phyloP scores from a whole-genome alignment of 2,113 vertebrate species.

The Prionailurus viverrinus region DNA sequence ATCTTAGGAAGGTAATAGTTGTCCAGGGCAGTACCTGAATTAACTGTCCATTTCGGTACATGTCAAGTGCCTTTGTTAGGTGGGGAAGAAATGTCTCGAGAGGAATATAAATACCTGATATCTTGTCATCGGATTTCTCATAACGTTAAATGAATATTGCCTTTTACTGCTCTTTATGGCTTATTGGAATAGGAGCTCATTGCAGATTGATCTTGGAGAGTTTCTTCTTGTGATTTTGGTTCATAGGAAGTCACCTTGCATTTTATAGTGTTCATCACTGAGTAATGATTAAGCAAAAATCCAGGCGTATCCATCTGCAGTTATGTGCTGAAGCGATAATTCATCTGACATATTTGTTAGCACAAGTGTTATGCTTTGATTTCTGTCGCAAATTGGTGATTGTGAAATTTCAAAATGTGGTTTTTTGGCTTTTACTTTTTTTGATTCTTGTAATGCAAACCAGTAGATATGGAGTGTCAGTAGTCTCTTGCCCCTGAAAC shows the following conservation, averaged over 20 bases:
- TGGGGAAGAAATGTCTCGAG: constrained; percentile 18
- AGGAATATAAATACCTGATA: constrained; percentile 2
- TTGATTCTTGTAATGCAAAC: constrained; percentile 42
- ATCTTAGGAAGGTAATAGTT: constrained; percentile 18
- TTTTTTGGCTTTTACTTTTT: constrained; percentile 51
- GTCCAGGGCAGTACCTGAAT: neutral
- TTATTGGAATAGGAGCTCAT: neutral
- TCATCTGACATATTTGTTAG: constrained; percentile 33
- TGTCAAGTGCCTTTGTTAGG: constrained; percentile 77
- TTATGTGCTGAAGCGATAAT: neutral
- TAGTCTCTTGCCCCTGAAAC: constrained; percentile 28
- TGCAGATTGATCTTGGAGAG: constrained; percentile 19
- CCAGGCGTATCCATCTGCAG: neutral
- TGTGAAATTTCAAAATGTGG: constrained; percentile 61
- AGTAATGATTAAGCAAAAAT: neutral
- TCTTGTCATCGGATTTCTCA: constrained; percentile 48
- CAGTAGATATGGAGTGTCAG: neutral
- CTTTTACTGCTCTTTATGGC: constrained; percentile 44
- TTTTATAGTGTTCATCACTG: constrained; percentile 13
- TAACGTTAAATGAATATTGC: constrained; percentile 49
- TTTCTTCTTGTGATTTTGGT: constrained; percentile 52
- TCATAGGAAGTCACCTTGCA: neutral
- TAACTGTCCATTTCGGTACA: constrained; percentile 59
- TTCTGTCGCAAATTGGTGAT: constrained; percentile 61
- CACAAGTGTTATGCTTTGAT: neutral